Conservation (phyloP, 2,797 vertebrate species). For the Rhinichthys osculus region DNA sequence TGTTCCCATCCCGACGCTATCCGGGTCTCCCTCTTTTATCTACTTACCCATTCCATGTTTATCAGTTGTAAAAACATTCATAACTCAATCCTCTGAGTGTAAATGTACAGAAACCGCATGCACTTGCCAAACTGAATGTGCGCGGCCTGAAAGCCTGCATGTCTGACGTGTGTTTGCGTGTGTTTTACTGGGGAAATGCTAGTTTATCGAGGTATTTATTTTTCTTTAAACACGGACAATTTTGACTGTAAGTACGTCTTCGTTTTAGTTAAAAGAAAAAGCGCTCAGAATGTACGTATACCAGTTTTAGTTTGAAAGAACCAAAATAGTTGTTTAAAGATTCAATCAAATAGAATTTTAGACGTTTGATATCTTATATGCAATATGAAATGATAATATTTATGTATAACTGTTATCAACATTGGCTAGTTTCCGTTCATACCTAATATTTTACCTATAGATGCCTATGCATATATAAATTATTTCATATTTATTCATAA, state of each 20-base stretch:
- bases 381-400: neutral
- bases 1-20: constrained; percentile 73
- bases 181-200: neutral
- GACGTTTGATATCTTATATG: neutral
- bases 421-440: neutral
- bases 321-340: neutral
- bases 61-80: constrained; percentile 54
- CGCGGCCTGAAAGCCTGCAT: constrained; percentile 52
- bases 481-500: neutral
- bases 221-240: constrained; percentile 44
- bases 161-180: constrained; percentile 1
- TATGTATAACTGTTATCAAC: neutral
- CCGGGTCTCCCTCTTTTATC: constrained; percentile 69
- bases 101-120: constrained; percentile 54
- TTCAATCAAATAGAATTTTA: neutral
- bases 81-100: neutral
- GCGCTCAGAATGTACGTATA: neutral
- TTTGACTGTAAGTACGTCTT: neutral
- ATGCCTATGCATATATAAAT: neutral
- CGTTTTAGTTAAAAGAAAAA: no score
- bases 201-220: constrained; percentile 17
- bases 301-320: neutral
- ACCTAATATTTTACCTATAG: neutral
- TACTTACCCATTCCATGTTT: constrained; percentile 57
- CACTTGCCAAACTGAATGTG: constrained; percentile 37